phyloP scores from a whole-genome alignment of 2,888 invertebrate species.

The Drosophila formosana region DNA sequence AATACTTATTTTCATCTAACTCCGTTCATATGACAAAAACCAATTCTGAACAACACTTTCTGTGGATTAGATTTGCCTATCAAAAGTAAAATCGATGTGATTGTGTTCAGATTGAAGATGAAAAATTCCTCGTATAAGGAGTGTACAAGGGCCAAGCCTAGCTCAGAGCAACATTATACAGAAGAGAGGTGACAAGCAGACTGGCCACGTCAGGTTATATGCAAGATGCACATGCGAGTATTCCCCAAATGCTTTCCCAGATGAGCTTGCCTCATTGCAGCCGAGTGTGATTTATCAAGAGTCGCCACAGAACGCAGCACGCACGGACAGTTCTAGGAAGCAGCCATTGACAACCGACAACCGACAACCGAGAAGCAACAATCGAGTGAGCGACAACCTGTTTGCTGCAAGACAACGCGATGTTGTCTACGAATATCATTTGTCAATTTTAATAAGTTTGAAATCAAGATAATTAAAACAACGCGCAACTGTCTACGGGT shows the following conservation, averaged over 20 bases:
- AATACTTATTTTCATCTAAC: neutral
- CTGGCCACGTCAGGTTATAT: slow-evolving; percentile 19
- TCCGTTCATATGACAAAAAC: neutral
- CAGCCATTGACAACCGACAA: slow-evolving; percentile 48
- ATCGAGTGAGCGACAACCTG: slow-evolving; percentile 58
- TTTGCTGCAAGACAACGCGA: slow-evolving; percentile 63
- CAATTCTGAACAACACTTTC: neutral
- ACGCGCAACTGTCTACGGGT: slow-evolving; percentile 28
- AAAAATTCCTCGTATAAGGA: slow-evolving; percentile 25
- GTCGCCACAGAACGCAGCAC: slow-evolving; percentile 25
- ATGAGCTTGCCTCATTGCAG: slow-evolving; percentile 6
- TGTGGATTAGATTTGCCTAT: slow-evolving; percentile 21
- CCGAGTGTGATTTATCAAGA: slow-evolving; percentile 68
- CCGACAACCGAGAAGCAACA: neutral
- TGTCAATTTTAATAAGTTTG: slow-evolving; percentile 82
- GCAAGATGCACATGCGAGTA: slow-evolving; percentile 9
- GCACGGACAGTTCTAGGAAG: slow-evolving; percentile 64
- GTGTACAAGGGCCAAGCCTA: slow-evolving; percentile 35
- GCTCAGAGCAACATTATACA: slow-evolving; percentile 14
- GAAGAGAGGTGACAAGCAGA: slow-evolving; percentile 20
- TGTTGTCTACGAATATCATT: slow-evolving; percentile 79
- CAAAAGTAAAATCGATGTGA: slow-evolving; percentile 24
- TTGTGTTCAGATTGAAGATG: slow-evolving; percentile 8
- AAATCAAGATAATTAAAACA: slow-evolving; percentile 82
- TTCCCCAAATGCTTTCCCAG: slow-evolving; percentile 27